These are phyloP conservation scores for Cassiopea andromeda DNA, from an alignment of 30 jellyfish, hydroid and myxozoan genomes.

Conservation along the genomic window DNA sequence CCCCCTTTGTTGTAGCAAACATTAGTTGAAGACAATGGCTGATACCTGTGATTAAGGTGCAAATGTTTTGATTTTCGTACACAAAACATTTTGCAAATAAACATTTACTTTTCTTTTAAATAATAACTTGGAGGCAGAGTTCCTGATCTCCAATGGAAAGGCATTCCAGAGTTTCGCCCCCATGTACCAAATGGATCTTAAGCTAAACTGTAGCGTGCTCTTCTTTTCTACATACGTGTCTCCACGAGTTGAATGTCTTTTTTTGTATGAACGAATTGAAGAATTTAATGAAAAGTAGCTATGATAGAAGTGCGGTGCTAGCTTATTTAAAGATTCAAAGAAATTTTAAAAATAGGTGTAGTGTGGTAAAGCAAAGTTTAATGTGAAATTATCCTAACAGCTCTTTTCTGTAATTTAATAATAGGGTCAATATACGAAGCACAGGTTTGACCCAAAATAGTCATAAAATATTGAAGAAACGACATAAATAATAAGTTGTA, in stretches of 20 bases:
- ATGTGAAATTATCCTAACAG: slow-evolving; percentile 25
- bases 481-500: slow-evolving; percentile 23
- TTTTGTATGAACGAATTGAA: neutral
- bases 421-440: slow-evolving; percentile 46
- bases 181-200: neutral
- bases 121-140: neutral
- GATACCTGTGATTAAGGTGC: neutral
- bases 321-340: slow-evolving; percentile 2
- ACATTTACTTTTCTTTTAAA: neutral
- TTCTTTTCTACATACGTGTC: neutral
- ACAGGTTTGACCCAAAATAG: slow-evolving; percentile 51
- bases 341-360: slow-evolving; percentile 34
- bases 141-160: slow-evolving; percentile 4
- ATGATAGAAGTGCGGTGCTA: neutral
- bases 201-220: neutral
- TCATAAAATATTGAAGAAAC: slow-evolving; percentile 29
- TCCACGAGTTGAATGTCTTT: slow-evolving; percentile 9
- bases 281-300: neutral
- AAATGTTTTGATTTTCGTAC: neutral
- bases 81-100: neutral
- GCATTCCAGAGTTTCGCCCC: slow-evolving; percentile 12
- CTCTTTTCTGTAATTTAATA: slow-evolving; percentile 40
- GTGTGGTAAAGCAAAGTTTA: slow-evolving; percentile 27
- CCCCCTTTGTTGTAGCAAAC: neutral
- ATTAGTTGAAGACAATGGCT: neutral